These are phyloP conservation scores for Chiridota heheva DNA, from an alignment of 35 echinoderm and acorn worm species.

Conservation along the genomic window DNA sequence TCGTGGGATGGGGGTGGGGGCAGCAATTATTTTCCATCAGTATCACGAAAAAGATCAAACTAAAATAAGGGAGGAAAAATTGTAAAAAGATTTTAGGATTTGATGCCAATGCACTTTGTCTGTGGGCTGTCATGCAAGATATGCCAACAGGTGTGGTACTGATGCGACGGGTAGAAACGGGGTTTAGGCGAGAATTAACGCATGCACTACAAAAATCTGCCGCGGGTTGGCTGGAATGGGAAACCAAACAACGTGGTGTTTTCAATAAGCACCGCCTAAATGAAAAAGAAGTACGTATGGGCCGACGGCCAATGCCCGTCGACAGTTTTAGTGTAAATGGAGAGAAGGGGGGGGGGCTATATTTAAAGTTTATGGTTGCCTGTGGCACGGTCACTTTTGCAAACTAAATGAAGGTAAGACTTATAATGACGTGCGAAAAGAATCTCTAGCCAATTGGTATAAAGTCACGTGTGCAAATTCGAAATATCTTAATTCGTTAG, in stretches of 20 bases:
- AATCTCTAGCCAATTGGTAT: slow-evolving; percentile 4
- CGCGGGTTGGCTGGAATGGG: too few species aligned
- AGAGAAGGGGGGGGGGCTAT: not conserved
- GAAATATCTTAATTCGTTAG: not conserved
- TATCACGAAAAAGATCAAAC: too few species aligned
- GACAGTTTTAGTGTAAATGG: slow-evolving; percentile 31
- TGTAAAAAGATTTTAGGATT: too few species aligned
- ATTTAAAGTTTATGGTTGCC: slow-evolving; percentile 23
- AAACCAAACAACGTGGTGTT: not conserved
- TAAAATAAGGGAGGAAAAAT: too few species aligned
- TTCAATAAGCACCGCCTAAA: slow-evolving; percentile 36
- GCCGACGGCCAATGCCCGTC: slow-evolving; percentile 16
- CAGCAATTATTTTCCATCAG: too few species aligned
- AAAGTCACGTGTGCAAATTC: slow-evolving; percentile 6
- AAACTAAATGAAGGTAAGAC: slow-evolving; percentile 23
- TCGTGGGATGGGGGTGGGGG: too few species aligned
- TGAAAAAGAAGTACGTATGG: slow-evolving; percentile 33
- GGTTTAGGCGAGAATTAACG: too few species aligned
- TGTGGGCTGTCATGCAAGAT: too few species aligned
- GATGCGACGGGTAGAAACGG: not conserved
- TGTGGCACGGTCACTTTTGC: slow-evolving; percentile 23
- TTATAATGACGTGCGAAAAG: not conserved
- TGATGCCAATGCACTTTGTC: too few species aligned
- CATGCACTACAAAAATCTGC: too few species aligned
- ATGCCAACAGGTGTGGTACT: too few species aligned